Conservation (phyloP, 1,140 invertebrate genomes). For the Tribolium madens region DNA sequence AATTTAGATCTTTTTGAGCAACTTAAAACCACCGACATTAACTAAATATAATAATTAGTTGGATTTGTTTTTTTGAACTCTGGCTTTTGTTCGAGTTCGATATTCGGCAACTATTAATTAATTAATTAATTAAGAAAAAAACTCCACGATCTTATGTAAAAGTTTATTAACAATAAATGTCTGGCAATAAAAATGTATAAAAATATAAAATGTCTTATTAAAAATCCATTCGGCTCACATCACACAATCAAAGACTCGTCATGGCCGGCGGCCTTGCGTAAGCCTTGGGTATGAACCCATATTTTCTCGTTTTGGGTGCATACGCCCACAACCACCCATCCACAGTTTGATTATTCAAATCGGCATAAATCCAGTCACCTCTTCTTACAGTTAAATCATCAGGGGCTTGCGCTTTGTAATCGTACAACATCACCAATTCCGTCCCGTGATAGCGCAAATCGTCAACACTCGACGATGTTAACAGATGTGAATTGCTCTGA, state of each 20-base stretch:
- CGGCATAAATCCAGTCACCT: slow-evolving; percentile 95
- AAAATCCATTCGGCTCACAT: slow-evolving; percentile 11
- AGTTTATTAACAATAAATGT: slow-evolving; percentile 39
- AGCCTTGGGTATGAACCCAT: slow-evolving; percentile 95
- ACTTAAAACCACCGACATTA: too few species aligned
- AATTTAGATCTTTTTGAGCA: too few species aligned
- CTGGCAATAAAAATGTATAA: slow-evolving; percentile 35
- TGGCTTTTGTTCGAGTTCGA: too few species aligned
- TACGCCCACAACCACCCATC: slow-evolving; percentile 97
- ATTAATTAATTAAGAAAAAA: too few species aligned
- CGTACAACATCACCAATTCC: slow-evolving; percentile 93
- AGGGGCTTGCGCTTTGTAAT: slow-evolving; percentile 94
- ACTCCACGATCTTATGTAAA: slow-evolving; percentile 17
- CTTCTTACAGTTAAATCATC: slow-evolving; percentile 90
- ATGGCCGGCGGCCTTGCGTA: slow-evolving; percentile 94
- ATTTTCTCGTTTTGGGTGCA: slow-evolving; percentile 91
- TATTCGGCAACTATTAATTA: too few species aligned
- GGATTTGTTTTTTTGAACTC: too few species aligned
- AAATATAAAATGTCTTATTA: slow-evolving; percentile 34
- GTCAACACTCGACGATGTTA: slow-evolving; percentile 64
- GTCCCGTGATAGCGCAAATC: slow-evolving; percentile 84
- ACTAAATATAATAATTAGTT: too few species aligned
- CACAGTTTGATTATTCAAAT: slow-evolving; percentile 92
- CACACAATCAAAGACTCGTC: slow-evolving; percentile 75
- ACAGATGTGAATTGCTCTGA: slow-evolving; percentile 49